A percentile compares a stretch with the other conserved stretches of the same genome.
phyloP scores from a whole-genome alignment of 2,888 invertebrate species.

The Andrena bicolor region DNA sequence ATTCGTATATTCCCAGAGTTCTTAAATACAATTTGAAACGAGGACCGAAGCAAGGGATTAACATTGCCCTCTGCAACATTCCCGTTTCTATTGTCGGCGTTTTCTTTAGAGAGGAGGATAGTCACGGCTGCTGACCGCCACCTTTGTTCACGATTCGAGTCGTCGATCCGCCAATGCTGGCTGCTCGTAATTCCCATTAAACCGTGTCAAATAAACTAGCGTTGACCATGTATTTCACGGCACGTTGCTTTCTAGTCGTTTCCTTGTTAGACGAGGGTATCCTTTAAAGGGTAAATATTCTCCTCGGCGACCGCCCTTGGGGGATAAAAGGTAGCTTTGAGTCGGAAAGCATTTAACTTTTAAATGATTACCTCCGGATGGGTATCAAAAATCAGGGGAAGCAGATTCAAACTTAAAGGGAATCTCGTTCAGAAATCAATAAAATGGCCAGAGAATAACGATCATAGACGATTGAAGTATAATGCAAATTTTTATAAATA shows the following conservation, averaged over 20 bases:
- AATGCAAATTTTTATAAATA: background rate
- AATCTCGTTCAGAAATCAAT: background rate
- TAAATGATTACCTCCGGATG: constrained; percentile 4
- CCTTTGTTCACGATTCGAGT: constrained; percentile 1
- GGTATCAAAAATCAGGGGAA: background rate
- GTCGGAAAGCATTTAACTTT: constrained; percentile 14
- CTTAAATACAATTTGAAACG: no score
- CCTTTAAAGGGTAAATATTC: constrained; percentile 20
- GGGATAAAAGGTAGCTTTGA: background rate
- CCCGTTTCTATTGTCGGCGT: background rate
- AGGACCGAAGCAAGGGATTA: no score
- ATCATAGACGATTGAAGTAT: background rate
- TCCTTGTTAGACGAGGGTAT: background rate
- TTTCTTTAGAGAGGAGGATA: background rate
- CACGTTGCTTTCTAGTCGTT: background rate
- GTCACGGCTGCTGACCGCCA: background rate
- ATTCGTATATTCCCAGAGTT: no score
- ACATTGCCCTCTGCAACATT: background rate
- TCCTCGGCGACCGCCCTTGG: background rate
- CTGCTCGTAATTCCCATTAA: constrained; percentile 11
- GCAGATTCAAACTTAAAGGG: background rate
- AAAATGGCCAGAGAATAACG: background rate
- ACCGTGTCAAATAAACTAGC: constrained; percentile 12
- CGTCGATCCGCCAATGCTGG: background rate
- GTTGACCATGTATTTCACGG: constrained; percentile 28